Percentiles rank a stretch among this genome's conserved stretches.
Conservation (phyloP, 2,797 vertebrate genomes). For the Chelidonichthys spinosus region DNA sequence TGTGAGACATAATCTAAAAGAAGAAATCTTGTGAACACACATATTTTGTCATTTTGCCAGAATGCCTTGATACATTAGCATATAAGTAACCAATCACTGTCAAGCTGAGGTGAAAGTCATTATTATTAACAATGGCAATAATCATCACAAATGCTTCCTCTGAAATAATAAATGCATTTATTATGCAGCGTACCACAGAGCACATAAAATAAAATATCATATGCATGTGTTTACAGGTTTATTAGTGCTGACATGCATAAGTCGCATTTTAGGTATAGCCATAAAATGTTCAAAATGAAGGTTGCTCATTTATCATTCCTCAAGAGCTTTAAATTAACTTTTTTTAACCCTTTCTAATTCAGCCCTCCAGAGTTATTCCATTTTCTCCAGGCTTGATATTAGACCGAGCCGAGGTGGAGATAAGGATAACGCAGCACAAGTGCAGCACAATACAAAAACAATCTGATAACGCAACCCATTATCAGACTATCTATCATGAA, state of each 20-base stretch:
- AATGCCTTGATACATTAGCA: not conserved
- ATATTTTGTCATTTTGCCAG: slow-evolving; percentile 11
- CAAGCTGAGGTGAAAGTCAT: not conserved
- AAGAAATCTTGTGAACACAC: not conserved
- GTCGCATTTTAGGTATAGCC: not conserved
- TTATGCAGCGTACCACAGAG: slow-evolving; percentile 1
- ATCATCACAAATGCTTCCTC: not conserved
- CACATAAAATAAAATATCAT: not conserved
- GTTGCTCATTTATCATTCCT: not conserved
- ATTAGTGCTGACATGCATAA: slow-evolving; percentile 7
- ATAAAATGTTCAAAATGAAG: slow-evolving; percentile 20
- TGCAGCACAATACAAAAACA: slow-evolving; percentile 57
- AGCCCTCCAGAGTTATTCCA: slow-evolving; percentile 18
- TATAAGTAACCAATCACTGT: not conserved
- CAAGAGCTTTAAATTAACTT: slow-evolving; percentile 14
- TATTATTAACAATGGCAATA: slow-evolving; percentile 9
- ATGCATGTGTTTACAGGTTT: not conserved
- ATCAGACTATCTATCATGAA: slow-evolving; percentile 67
- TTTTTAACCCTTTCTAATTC: not conserved
- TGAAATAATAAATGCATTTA: slow-evolving; percentile 13
- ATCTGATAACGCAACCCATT: slow-evolving; percentile 66
- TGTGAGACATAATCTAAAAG: not conserved
- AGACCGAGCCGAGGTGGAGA: slow-evolving; percentile 41
- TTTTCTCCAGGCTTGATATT: slow-evolving; percentile 32
- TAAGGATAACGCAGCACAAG: slow-evolving; percentile 45